These are phyloP conservation scores for Conus betulinus DNA, from an alignment of 1,140 invertebrate genomes.

Conservation along the genomic window DNA sequence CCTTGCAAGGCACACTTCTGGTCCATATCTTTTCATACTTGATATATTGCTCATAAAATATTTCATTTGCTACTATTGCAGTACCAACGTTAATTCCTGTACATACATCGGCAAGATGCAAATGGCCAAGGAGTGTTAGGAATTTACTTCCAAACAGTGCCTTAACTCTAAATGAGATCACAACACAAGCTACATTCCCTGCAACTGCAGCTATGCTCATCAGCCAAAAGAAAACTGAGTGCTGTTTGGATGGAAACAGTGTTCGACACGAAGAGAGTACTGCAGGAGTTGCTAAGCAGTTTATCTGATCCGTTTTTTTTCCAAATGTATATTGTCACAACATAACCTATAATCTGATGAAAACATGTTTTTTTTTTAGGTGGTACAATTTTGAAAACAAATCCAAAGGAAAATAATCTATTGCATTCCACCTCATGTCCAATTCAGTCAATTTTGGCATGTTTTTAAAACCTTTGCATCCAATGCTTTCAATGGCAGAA, in stretches of 20 bases:
- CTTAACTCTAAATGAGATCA: constrained; percentile 22
- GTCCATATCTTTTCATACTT: no score
- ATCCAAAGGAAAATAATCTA: not conserved
- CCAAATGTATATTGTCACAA: constrained; percentile 31
- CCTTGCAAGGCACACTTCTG: not conserved
- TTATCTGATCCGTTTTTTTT: constrained; percentile 18
- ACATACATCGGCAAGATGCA: constrained; percentile 59
- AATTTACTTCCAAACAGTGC: no score
- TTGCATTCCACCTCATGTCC: not conserved
- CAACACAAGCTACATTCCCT: constrained; percentile 50
- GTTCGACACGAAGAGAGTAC: constrained; percentile 52
- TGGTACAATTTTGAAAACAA: constrained; percentile 40
- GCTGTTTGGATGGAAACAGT: constrained; percentile 36
- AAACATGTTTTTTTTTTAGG: constrained; percentile 40
- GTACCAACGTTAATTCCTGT: no score
- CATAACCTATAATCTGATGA: constrained; percentile 46
- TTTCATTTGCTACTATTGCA: no score
- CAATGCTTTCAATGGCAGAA: not conserved
- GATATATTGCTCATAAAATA: no score
- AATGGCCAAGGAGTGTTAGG: constrained; percentile 56
- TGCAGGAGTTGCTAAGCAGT: constrained; percentile 42
- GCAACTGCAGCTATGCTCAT: constrained; percentile 39
- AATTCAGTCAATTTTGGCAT: not conserved
- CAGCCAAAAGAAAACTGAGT: constrained; percentile 45
- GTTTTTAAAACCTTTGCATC: not conserved